phyloP scores from a whole-genome alignment of 2,113 vertebrate species.

The Ammodytes marinus region DNA sequence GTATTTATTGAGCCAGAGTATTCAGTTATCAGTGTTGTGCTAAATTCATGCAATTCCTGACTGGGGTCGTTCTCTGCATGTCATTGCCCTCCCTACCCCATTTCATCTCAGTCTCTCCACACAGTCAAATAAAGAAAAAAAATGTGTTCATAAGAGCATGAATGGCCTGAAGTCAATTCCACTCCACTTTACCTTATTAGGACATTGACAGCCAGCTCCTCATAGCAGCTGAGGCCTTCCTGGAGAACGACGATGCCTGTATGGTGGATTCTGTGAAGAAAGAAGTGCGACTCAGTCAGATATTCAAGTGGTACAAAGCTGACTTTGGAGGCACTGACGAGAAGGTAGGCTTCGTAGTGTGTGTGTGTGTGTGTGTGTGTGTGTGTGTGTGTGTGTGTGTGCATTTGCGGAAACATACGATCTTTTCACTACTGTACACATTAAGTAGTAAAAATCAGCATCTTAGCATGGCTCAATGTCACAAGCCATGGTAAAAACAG shows the following conservation, averaged over 20 bases:
- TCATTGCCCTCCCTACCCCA: too few species aligned
- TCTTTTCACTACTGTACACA: background rate
- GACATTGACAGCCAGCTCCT: conserved; percentile 84
- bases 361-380: too few species aligned
- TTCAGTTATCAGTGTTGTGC: too few species aligned
- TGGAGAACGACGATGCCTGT: conserved; percentile 84
- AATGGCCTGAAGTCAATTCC: background rate
- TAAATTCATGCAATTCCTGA: too few species aligned
- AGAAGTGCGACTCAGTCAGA: conserved; percentile 86
- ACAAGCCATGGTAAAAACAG: background rate
- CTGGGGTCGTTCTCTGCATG: too few species aligned
- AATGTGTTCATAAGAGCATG: background rate
- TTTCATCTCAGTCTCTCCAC: too few species aligned
- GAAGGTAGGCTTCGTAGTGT: conserved; percentile 77
- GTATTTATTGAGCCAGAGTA: too few species aligned
- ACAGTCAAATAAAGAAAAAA: too few species aligned
- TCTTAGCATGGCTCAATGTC: background rate
- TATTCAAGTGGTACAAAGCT: conserved; percentile 88
- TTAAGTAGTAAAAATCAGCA: background rate
- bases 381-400: too few species aligned
- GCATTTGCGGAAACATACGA: too few species aligned
- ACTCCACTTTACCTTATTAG: conserved; percentile 53
- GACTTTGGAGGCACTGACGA: conserved; percentile 88
- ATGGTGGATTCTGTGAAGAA: conserved; percentile 79
- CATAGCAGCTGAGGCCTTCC: conserved; percentile 84